Conservation (phyloP, 2,113 vertebrate genomes). For the Hoplias malabaricus region DNA sequence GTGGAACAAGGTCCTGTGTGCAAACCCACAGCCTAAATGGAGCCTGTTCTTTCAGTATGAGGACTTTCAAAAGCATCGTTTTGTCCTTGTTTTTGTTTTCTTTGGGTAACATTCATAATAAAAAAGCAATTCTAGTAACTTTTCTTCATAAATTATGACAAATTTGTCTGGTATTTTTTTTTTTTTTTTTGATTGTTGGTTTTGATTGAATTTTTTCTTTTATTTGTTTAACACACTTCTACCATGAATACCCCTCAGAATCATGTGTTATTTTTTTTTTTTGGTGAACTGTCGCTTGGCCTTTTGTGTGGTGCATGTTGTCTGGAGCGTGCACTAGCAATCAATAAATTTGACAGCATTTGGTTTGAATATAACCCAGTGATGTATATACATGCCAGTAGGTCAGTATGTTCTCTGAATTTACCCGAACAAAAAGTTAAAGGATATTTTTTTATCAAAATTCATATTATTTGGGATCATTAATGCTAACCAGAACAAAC, state of each 20-base stretch:
- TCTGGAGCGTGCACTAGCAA: slow-evolving; percentile 22
- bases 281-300: slow-evolving; percentile 18
- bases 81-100: background rate
- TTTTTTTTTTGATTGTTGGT: background rate
- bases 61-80: background rate
- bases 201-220: background rate
- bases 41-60: background rate
- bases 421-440: too few relatives aligned
- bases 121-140: slow-evolving; percentile 17
- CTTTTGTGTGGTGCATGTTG: slow-evolving; percentile 25
- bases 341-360: slow-evolving; percentile 13
- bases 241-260: background rate
- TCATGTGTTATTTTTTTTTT: background rate
- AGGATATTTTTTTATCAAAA: too few relatives aligned
- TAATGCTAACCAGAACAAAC: too few relatives aligned
- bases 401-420: too few relatives aligned
- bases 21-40: background rate
- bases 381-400: background rate
- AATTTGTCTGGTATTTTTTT: slow-evolving; percentile 8
- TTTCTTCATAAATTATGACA: background rate
- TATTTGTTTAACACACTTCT: slow-evolving; percentile 10
- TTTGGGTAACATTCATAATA: background rate
- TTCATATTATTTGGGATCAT: too few relatives aligned
- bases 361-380: slow-evolving; percentile 12
- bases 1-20: background rate